Evolutionary conservation across 2,797 vertebrate species (phyloP), one percentile per base, ranked within the genome.

Genomic region (Neostethus bicornis): DNA sequence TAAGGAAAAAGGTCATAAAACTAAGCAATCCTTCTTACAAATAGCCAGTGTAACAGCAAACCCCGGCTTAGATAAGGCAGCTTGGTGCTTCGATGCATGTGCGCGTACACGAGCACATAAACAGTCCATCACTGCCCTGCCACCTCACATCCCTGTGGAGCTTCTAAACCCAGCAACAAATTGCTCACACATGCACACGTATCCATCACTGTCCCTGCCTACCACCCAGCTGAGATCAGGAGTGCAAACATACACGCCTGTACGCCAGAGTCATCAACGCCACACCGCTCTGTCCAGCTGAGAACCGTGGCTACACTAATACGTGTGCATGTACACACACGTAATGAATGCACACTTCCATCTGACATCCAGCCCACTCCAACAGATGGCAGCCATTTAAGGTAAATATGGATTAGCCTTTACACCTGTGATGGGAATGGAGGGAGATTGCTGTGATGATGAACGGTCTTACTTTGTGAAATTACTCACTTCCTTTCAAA

Each of bases 331-430:
- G 45, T 29, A 44, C 59, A 50, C 19, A 49, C 32, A 43, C 58
- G 50, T 7, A 32, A 60, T 12, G 21, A 63, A 56, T 61, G 73
- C 21, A 41, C 7, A 32, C 51, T 34, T 56, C 61, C 66, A 66
- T 66, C 51, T 70, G 73, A 85, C 72, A 62, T 57, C 20, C 66
- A 54, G 62, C 69, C 52, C 21, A 52, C 56, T 73, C 62, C 73
- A 77, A 81, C 85, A 89, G 86, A 88, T 86, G 89, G 89, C 71
- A 61, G 19, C 64, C 78, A 84, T 86, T 89, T 81, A 67, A 79
- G 79, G 81, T 80, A 83, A 86, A 88, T 79, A 83, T 79, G 75
- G 81, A 89, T 88, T 86, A 87, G 72, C 67, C 69, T 75, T 39
- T 65, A 79, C 80, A 82, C 75, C 77, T 74, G 59, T 47, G 66